Conservation (phyloP, 2,797 vertebrate species). For the Austrolebias charrua region DNA sequence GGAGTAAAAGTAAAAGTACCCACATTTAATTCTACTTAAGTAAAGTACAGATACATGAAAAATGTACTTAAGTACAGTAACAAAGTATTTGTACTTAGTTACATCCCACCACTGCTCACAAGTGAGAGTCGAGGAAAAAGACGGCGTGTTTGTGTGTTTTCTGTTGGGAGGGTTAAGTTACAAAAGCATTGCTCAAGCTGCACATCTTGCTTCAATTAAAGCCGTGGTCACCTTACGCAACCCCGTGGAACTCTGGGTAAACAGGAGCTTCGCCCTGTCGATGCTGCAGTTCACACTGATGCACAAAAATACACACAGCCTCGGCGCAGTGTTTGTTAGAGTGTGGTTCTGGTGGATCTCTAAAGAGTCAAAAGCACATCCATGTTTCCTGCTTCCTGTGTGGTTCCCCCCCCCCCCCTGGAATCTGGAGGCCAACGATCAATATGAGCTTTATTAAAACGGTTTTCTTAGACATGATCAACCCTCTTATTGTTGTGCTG, state of each 20-base stretch:
- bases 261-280: conserved; percentile 67
- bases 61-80: too few relatives aligned
- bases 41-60: too few relatives aligned
- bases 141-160: conserved; percentile 36
- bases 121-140: conserved; percentile 58
- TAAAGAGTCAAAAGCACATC: conserved; percentile 52
- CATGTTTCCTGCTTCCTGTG: conserved; percentile 58
- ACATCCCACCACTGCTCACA: conserved; percentile 53
- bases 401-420: conserved; percentile 40
- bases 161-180: conserved; percentile 51
- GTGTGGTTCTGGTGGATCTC: conserved; percentile 62
- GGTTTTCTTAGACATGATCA: conserved; percentile 51
- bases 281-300: conserved; percentile 58
- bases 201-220: conserved; percentile 78
- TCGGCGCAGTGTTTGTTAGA: conserved; percentile 31
- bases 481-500: conserved; percentile 26
- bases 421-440: conserved; percentile 41
- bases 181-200: conserved; percentile 69
- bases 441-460: conserved; percentile 47
- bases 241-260: conserved; percentile 70
- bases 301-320: conserved; percentile 36
- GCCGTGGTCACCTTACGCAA: conserved; percentile 72
- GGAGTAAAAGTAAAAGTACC: too few relatives aligned
- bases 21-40: too few relatives aligned
- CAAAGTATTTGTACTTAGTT: too few relatives aligned